phyloP scores from a whole-genome alignment of 1,140 invertebrate species.

The Anadara kagoshimensis region DNA sequence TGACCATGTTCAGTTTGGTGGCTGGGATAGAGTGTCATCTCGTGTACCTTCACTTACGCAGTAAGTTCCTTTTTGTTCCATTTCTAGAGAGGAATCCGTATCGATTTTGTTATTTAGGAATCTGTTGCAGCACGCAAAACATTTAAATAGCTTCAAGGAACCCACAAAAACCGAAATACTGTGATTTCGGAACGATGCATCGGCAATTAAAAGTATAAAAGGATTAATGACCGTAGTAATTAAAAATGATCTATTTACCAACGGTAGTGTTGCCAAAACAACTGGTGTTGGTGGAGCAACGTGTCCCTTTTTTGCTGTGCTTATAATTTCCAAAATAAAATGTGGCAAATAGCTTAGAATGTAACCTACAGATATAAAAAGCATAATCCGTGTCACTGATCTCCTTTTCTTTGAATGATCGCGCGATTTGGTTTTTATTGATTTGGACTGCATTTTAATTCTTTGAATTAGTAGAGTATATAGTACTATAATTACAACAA shows the following conservation, averaged over 20 bases:
- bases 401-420: conserved; percentile 17
- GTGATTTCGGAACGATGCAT: conserved; percentile 22
- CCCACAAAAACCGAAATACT: neutral
- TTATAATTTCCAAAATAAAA: conserved; percentile 24
- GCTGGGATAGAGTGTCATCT: no score
- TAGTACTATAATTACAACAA: conserved; percentile 28
- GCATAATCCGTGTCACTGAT: conserved; percentile 32
- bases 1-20: no score
- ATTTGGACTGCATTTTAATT: conserved; percentile 12
- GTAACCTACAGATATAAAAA: conserved; percentile 28
- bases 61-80: no score
- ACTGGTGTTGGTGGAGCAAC: conserved; percentile 29
- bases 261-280: conserved; percentile 22
- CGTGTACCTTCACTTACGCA: no score
- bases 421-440: conserved; percentile 2
- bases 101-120: no score
- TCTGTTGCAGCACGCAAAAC: no score
- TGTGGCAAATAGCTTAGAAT: conserved; percentile 33
- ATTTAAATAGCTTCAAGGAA: no score
- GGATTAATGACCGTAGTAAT: conserved; percentile 35
- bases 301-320: conserved; percentile 21
- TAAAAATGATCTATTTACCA: conserved; percentile 31
- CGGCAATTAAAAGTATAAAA: conserved; percentile 27
- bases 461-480: conserved; percentile 17
- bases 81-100: no score